Base-by-base conservation (phyloP, 2,888 invertebrate genomes). In the Pseudolycoriella hygida region DNA sequence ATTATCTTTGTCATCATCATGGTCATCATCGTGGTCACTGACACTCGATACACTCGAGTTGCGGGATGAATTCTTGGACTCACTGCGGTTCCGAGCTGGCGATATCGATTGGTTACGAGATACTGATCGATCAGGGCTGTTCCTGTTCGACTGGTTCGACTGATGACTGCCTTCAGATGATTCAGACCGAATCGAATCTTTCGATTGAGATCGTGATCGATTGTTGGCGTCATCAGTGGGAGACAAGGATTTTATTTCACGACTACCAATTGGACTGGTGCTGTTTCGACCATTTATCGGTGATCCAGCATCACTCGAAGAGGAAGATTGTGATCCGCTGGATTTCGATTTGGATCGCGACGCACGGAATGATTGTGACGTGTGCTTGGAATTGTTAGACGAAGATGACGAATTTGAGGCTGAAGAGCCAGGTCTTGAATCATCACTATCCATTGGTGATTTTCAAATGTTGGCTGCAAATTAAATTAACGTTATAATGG, bases 351-450 rank as follows among this genome's bases (percentile, higher is more conserved):
- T 44, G 15, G 44, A 44, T 12, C 39, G 44, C 10, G 44, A 44
- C 11, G 20, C 25, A 40, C 56, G 57, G 0, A 59, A 57, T 41
- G 56, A 46, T 15, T 44, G 45, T 25, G 25, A 25, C 20, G 40
- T 56, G 3, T 58, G 58, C 20, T 53, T 55, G 12, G 60, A 58
- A 39, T 18, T 37, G 30, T 44, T 44, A 3, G 67, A 69, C 25
- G 67, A 68, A 46, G 67, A 67, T 41, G 70, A 68, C 66, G 68
- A 63, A 57, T 44, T 56, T 40, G 58, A 60, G 17, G 54, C 55
- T 40, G 60, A 59, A 42, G 59, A 59, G 45, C 58, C 61, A 40
- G 59, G 56, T 19, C 56, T 55, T 12, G 64, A 62, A 49, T 66
- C 66, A 49, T 55, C 56, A 38, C 54, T 54, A 48, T 55, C 56